Base-by-base conservation (phyloP, 2,888 invertebrate species). In the Leucophenga maculata region DNA sequence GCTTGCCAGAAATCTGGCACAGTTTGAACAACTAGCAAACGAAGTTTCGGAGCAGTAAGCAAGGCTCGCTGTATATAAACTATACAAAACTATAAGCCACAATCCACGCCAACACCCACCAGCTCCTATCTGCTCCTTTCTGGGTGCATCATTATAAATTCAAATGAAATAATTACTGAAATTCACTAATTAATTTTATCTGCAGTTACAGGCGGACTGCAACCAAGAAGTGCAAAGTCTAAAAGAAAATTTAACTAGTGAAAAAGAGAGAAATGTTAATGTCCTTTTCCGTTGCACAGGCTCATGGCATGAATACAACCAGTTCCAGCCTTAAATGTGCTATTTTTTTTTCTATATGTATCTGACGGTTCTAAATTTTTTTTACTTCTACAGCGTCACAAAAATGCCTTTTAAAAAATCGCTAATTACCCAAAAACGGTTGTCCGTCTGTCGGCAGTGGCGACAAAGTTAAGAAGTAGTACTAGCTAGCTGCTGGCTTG, bases 171-270 rank as follows among this genome's bases (percentile, higher is more conserved):
- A 74, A 74, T 70, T 72, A 68, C 70, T 59, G 65, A 68, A 72
- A 72, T 67, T 70, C 74, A 72, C 75, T 75, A 75, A 75, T 75
- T 75, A 74, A 73, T 75, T 75, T 75, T 69, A 75, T 72, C 75
- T 75, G 73, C 73, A 16, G 70, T 26, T 14, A 26, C 22, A 9
- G 8, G 1, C 14, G 22, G 16, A 16, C 6, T 16, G 20, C 55
- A 20, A 26, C 18, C 55, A 20, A 55, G 20, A 0, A 55, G 4
- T n/a, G 20, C 11, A 39, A 3, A 39, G 39, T 39, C 39, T 39
- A 39, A 39, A 39, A 39, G 39, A 39, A 39, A 39, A 39, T 39
- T 39, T 39, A 39, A 39, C 39, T 11, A 26, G 55, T 55, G 13
- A 18, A 20, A 55, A 55, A 20, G 13, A 55, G 6, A 55, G 20